Evolutionary conservation across 2,888 invertebrate species (phyloP).

Genomic region (Thelaira solivaga): DNA sequence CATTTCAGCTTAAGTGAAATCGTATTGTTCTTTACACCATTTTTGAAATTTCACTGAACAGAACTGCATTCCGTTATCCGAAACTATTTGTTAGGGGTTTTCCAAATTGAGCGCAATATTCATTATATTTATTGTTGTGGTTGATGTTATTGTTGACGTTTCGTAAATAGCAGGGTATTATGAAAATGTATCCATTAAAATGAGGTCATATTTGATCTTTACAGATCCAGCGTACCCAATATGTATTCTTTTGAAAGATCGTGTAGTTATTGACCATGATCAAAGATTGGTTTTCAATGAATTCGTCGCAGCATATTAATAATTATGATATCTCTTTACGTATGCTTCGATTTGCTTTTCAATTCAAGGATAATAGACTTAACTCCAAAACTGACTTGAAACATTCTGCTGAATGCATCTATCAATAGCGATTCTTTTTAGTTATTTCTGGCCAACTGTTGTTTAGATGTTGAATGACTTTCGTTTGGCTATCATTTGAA

Average conservation of each 20-base stretch:
- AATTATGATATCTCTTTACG: background rate
- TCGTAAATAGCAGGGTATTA: constrained; percentile 38
- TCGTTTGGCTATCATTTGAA: too few relatives aligned
- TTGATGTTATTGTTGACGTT: constrained; percentile 3
- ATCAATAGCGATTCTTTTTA: too few relatives aligned
- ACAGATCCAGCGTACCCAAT: constrained; percentile 45
- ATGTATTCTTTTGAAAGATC: constrained; percentile 54
- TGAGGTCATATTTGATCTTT: too few relatives aligned
- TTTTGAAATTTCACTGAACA: background rate
- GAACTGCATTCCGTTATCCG: constrained; percentile 16
- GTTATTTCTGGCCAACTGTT: too few relatives aligned
- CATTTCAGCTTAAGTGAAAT: constrained; percentile 51
- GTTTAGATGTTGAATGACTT: too few relatives aligned
- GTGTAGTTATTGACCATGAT: constrained; percentile 55
- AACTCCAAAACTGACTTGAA: too few relatives aligned
- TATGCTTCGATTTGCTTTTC: constrained; percentile 65
- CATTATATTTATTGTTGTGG: too few relatives aligned
- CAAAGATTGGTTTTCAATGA: constrained; percentile 10
- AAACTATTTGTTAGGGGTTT: constrained; percentile 9
- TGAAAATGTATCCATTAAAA: too few relatives aligned
- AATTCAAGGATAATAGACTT: constrained; percentile 34
- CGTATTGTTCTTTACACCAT: constrained; percentile 16
- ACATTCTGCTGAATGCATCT: too few relatives aligned
- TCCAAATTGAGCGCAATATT: too few relatives aligned
- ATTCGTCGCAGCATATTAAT: background rate